Percentiles rank a stretch among this genome's conserved stretches.
phyloP scores from a whole-genome alignment of 2,113 vertebrate genomes.

The Oryzias celebensis region DNA sequence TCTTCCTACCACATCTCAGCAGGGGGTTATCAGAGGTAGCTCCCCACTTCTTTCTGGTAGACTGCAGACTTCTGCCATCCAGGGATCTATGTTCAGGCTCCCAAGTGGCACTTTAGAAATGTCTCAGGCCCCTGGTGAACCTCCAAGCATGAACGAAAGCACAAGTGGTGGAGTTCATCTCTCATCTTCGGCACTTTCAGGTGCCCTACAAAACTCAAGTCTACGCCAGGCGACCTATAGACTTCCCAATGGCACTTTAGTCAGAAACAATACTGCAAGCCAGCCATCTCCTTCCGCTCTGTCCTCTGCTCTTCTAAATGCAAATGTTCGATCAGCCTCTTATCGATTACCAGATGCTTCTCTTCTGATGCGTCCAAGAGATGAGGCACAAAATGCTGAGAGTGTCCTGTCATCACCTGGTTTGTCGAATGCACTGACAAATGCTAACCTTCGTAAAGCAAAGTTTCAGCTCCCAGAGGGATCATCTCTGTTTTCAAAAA shows the following conservation, averaged over 20 bases:
- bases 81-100: conserved; percentile 62
- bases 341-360: conserved; percentile 66
- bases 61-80: conserved; percentile 57
- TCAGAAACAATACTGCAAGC: conserved; percentile 54
- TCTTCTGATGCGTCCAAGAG: conserved; percentile 36
- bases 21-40: conserved; percentile 23
- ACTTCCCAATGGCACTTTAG: conserved; percentile 71
- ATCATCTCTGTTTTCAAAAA: conserved; percentile 55
- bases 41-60: conserved; percentile 53
- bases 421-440: conserved; percentile 56
- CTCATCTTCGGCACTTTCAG: conserved; percentile 59
- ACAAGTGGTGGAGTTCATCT: conserved; percentile 17
- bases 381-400: conserved; percentile 29
- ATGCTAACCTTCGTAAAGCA: conserved; percentile 55
- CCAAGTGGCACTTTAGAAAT: conserved; percentile 63
- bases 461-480: conserved; percentile 62
- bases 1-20: conserved; percentile 34
- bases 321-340: conserved; percentile 54
- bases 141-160: conserved; percentile 16
- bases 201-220: conserved; percentile 67
- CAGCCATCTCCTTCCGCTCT: conserved; percentile 50
- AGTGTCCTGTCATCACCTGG: conserved; percentile 38
- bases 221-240: conserved; percentile 68
- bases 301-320: conserved; percentile 63
- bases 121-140: conserved; percentile 32